A percentile compares a stretch with the other conserved stretches of the same genome.
phyloP scores from a whole-genome alignment of 2,888 invertebrate species.

The Homarus gammarus region DNA sequence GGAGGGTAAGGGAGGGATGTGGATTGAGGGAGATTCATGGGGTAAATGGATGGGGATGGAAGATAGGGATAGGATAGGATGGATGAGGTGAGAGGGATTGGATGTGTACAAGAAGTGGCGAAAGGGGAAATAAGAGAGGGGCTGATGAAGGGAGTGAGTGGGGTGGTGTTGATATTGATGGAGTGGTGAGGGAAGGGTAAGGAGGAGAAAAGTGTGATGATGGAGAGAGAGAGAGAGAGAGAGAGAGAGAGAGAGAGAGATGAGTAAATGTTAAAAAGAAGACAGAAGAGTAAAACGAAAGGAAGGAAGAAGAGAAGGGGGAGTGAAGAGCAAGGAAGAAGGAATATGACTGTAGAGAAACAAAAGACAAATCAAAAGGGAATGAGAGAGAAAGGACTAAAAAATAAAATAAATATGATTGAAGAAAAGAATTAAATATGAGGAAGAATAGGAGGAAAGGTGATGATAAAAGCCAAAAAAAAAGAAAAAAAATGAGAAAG shows the following conservation, averaged over 20 bases:
- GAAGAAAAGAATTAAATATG: not conserved
- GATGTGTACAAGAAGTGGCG: not conserved
- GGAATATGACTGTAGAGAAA: not conserved
- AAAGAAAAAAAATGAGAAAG: too few species aligned
- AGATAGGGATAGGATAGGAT: not conserved
- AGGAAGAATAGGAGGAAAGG: not conserved
- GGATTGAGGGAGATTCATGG: not conserved
- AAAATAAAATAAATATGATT: not conserved
- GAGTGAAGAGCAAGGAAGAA: not conserved
- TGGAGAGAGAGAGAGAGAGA: too few species aligned
- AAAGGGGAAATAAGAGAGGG: not conserved
- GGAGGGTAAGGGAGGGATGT: not conserved
- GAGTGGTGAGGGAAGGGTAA: not conserved
- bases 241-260: too few species aligned
- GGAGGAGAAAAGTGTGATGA: not conserved
- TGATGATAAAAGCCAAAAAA: too few species aligned
- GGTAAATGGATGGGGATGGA: not conserved
- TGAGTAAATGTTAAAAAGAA: too few species aligned
- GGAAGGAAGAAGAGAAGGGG: not conserved
- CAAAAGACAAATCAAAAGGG: not conserved
- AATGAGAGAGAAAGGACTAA: not conserved
- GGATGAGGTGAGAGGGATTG: not conserved
- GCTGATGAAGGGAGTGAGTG: not conserved
- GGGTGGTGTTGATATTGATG: too few species aligned
- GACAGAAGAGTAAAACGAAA: too few species aligned